phyloP scores from a whole-genome alignment of 2,113 vertebrate species.

The Dromiciops gliroides region DNA sequence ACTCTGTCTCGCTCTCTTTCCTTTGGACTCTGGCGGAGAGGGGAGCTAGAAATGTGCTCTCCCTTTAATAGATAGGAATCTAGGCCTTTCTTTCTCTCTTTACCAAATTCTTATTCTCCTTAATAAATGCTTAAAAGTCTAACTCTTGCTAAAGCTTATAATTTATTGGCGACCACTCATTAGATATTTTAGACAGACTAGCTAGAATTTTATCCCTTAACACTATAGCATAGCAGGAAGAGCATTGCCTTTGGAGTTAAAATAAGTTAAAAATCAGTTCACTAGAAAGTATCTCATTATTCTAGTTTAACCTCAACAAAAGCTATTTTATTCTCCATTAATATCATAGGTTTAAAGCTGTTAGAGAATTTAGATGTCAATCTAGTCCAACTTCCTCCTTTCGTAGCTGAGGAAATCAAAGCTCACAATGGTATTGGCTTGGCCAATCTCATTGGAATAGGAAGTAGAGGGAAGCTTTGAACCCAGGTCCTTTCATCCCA shows the following conservation, averaged over 20 bases:
- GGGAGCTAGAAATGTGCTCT: too few species aligned
- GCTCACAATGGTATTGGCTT: background rate
- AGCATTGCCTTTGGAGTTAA: background rate
- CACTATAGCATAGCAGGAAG: background rate
- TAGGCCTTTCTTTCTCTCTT: too few species aligned
- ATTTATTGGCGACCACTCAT: too few species aligned
- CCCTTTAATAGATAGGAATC: too few species aligned
- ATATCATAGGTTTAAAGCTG: background rate
- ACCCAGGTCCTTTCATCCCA: background rate
- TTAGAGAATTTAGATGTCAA: background rate
- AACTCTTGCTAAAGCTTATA: too few species aligned
- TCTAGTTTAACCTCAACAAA: background rate
- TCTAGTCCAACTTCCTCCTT: background rate
- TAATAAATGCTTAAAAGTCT: too few species aligned
- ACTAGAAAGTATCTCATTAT: background rate
- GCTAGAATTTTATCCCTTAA: too few species aligned
- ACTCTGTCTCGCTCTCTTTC: too few species aligned
- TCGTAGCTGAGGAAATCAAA: background rate
- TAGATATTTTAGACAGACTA: too few species aligned
- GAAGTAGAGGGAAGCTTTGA: background rate
- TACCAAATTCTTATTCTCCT: too few species aligned
- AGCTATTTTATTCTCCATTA: background rate
- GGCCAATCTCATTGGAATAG: background rate
- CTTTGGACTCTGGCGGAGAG: too few species aligned
- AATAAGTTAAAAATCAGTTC: background rate